Evolutionary conservation across 2,113 vertebrate species (phyloP), one percentile per base, ranked within the genome.

Genomic region (Accipiter virgatus): DNA sequence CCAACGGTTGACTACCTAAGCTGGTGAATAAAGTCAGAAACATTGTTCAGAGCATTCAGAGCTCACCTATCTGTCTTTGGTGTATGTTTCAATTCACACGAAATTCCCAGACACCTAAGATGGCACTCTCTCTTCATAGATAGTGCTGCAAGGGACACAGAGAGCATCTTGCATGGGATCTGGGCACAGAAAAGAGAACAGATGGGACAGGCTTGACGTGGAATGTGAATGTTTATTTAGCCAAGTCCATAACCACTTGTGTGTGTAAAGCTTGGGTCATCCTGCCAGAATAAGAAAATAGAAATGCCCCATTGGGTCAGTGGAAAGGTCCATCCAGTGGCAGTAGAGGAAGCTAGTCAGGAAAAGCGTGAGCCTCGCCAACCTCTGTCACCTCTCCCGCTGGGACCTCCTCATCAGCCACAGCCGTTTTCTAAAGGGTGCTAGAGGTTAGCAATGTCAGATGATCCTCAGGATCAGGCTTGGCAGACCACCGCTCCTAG

Each of bases 371-470:
- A 84, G 9, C 43, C 9, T 58, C n/a, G 32, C 25, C 66, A 88
- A 0, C 10, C 20, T 58, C n/a, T 42, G 25, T 8, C 0, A 0
- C n/a, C 53, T 17, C 21, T 75, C 5, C 34, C 11, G 20, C 22
- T 77, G 27, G 23, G 16, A 71, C 9, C 15, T 67, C 14, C 47
- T 67, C 52, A 72, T 43, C n/a, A 94, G n/a, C 9, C 58, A 53
- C 13, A 42, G 22, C 13, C 26, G 8, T 50, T 48, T 16, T 6
- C 12, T 38, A 36, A 62, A 63, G 18, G 25, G 65, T 55, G 12
- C 1, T 34, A 40, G 29, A 68, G 3, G 6, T 45, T 31, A 32
- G 31, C 2, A 2, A 38, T n/a, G 40, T 66, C 61, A 67, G 55
- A 70, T 31, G 11, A 48, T 31, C 34, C 32, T 75, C 20, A 48